Evolutionary conservation across 2,113 vertebrate genomes (phyloP), one percentile per base, ranked within the genome.

Genomic region (Semnornis frantzii): DNA sequence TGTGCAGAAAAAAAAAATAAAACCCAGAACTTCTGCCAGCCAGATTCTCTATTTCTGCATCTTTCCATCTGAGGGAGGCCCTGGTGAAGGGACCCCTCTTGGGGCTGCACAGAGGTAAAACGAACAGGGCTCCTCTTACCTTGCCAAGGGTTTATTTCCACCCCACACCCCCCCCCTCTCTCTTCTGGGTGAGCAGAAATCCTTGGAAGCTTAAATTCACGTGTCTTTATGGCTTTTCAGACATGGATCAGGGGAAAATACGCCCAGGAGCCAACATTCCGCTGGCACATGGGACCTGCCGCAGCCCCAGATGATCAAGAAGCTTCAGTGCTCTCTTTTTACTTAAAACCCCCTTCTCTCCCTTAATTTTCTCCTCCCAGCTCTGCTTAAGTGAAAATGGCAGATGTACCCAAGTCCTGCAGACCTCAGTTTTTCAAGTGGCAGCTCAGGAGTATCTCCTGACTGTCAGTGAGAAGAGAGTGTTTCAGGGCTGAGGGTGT

Each of bases 211-310:
- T 81, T 31, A 21, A 71, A 31, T 62, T 90, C 87, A 80, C 2
- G 20, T 89, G 69, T 64, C 82, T 94, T 52, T 70, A 7, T 33
- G 46, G 0, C 72, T 92, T 91, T 85, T 68, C 17, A 55, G 77
- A 42, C 54, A 11, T 15, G 2, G 15, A 71, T 23, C 48, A 90
- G 30, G 92, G 86, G 75, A 96, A 96, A 96, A 94, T 90, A 55
- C 1, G 5, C 55, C 0, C 8, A 59, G 42, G 21, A 96, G 94
- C 94, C 96, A 96, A 95, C 85, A 48, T 96, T 96, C 93, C 90
- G 46, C 69, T 95, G 94, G 88, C 90, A 74, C 0, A 0, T 37
- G 90, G 85, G 65, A 20, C 65, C 82, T 76, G 85, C 85, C 1
- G 1, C 42, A 69, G 71, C 27, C 65, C 19, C 60, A 71, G 83